These are phyloP conservation scores for Butorides virescens DNA, from an alignment of 2,113 vertebrate species.

Conservation along the genomic window DNA sequence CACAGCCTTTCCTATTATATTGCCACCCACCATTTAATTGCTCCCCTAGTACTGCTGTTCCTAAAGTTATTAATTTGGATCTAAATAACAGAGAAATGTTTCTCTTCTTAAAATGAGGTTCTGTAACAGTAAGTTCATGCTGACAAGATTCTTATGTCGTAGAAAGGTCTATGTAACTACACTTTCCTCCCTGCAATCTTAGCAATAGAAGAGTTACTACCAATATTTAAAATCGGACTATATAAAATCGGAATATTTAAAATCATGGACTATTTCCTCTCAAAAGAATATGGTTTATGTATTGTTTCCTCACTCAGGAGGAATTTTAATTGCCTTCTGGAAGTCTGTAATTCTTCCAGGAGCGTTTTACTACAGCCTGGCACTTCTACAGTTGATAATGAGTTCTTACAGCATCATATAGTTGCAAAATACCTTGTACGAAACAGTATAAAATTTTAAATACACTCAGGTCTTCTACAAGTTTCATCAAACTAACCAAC, in stretches of 20 bases:
- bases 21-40: not conserved
- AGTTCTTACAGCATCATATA: not conserved
- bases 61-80: not conserved
- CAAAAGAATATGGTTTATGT: not conserved
- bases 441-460: not conserved
- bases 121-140: not conserved
- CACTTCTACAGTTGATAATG: not conserved
- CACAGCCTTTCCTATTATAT: not conserved
- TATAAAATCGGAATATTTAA: too few species aligned
- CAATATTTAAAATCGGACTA: not conserved
- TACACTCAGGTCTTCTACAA: not conserved
- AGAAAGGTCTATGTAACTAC: not conserved
- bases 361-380: not conserved
- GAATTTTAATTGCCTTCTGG: not conserved
- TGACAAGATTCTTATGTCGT: not conserved
- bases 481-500: not conserved
- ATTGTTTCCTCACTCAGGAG: not conserved
- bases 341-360: not conserved
- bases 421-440: not conserved
- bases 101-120: not conserved
- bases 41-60: not conserved
- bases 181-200: not conserved
- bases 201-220: not conserved
- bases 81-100: not conserved
- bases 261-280: not conserved